Evolutionary conservation across 1,140 invertebrate species (phyloP), one percentile per base, ranked within the genome.

Genomic region (Caenorhabditis brenneri): DNA sequence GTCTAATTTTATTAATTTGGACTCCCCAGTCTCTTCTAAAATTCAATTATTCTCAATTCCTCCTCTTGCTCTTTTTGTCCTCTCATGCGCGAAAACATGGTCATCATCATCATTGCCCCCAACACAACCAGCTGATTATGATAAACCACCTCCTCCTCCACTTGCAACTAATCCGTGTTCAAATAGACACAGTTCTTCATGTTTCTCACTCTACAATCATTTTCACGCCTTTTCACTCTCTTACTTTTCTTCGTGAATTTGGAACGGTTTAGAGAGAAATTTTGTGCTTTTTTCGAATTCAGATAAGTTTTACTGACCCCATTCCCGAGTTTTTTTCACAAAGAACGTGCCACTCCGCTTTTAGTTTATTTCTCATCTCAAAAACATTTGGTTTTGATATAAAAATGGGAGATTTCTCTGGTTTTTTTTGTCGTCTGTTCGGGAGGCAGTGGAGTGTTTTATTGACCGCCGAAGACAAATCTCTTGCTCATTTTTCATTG

Each of bases 301-400:
- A 42, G 12, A 42, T n/a, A n/a, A n/a, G n/a, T n/a, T 46, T 46
- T 46, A 12, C 16, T 46, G 10, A 16, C 9, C 51, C 51, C 19
- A 15, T 22, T 19, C 10, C 49, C 49, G 15, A 51, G 49, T 51
- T 51, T 51, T 51, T 51, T 29, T 29, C 10, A 9, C 22, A 27
- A 29, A 22, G 6, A 31, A 58, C 55, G 24, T 27, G 4, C 24
- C 29, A 6, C 27, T n/a, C 2, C 42, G 10, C 10, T 16, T 9
- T 9, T 9, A 4, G 42, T 9, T 46, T 16, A 46, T 46, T 31
- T 58, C 31, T 7, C 31, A 24, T 9, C 29, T 12, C 19, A 27
- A 36, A 65, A 65, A 65, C 60, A 65, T 65, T 65, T 65, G 60
- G 60, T 65, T 65, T n/a, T 65, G 60, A 65, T 51, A 46, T 46